These are phyloP conservation scores for Drosophila percnosoma DNA, from an alignment of 2,888 invertebrate species.

Conservation along the genomic window DNA sequence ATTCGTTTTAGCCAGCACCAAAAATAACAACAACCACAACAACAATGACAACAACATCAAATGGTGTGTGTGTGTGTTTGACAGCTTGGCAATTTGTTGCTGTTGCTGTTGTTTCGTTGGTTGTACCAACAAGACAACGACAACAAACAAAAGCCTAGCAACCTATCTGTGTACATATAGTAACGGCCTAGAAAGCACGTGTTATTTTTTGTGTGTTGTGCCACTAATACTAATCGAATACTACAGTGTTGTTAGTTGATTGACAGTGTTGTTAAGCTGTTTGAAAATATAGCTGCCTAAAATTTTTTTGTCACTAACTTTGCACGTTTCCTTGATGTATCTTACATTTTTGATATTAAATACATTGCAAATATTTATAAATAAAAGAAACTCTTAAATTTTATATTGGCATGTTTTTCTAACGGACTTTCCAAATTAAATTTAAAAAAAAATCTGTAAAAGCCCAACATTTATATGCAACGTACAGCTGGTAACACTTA, in stretches of 20 bases:
- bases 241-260: slow-evolving; percentile 38
- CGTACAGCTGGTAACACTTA: slow-evolving; percentile 33
- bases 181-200: slow-evolving; percentile 54
- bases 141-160: slow-evolving; percentile 38
- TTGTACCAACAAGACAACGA: slow-evolving; percentile 21
- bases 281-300: slow-evolving; percentile 27
- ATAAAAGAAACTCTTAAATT: slow-evolving; percentile 18
- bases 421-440: slow-evolving; percentile 11
- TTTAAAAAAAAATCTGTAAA: background rate
- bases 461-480: slow-evolving; percentile 8
- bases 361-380: slow-evolving; percentile 3
- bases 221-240: slow-evolving; percentile 27
- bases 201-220: slow-evolving; percentile 42
- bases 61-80: slow-evolving; percentile 65
- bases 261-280: slow-evolving; percentile 33
- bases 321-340: slow-evolving; percentile 48
- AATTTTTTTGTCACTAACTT: slow-evolving; percentile 5
- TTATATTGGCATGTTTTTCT: slow-evolving; percentile 64
- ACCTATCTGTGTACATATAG: slow-evolving; percentile 27
- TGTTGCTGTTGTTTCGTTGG: slow-evolving; percentile 15
- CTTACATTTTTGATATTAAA: slow-evolving; percentile 16
- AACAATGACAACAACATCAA: slow-evolving; percentile 46
- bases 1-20: slow-evolving; percentile 81
- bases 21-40: slow-evolving; percentile 48
- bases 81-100: slow-evolving; percentile 34